These are phyloP conservation scores for Arbacia lixula DNA, from an alignment of 53 echinoderm and acorn worm genomes.

Conservation along the genomic window DNA sequence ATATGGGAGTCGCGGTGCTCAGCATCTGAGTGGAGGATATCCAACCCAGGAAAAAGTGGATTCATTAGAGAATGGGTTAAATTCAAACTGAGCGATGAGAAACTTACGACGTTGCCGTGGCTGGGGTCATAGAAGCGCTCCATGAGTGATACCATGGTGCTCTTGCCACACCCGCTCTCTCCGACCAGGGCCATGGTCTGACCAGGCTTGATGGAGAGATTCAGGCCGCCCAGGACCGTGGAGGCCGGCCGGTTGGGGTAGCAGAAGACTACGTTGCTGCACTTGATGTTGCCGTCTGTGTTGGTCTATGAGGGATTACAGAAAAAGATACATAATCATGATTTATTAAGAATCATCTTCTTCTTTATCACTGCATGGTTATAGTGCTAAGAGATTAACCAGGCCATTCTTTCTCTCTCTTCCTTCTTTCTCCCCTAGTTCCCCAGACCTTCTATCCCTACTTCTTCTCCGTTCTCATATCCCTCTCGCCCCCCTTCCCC, in stretches of 20 bases:
- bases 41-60: too few species aligned
- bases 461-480: too few species aligned
- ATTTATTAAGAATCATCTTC: not conserved
- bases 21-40: too few species aligned
- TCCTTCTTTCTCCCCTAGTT: too few species aligned
- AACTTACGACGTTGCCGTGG: constrained; percentile 68
- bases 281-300: constrained; percentile 61
- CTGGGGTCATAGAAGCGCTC: constrained; percentile 76
- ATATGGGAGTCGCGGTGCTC: too few species aligned
- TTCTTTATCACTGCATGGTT: constrained; percentile 58
- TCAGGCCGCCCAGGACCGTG: constrained; percentile 56
- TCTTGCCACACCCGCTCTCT: constrained; percentile 82
- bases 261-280: constrained; percentile 51
- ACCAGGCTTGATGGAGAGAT: constrained; percentile 67
- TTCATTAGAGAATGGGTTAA: too few species aligned
- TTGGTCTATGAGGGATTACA: too few species aligned
- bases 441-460: too few species aligned
- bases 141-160: constrained; percentile 74
- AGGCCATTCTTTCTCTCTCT: too few species aligned
- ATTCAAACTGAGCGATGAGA: too few species aligned
- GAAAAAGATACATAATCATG: not conserved
- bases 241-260: constrained; percentile 73
- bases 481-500: too few species aligned
- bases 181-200: constrained; percentile 75
- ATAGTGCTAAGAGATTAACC: constrained; percentile 47